Evolutionary conservation across 2,113 vertebrate species (phyloP).

Genomic region (Mola mola): DNA sequence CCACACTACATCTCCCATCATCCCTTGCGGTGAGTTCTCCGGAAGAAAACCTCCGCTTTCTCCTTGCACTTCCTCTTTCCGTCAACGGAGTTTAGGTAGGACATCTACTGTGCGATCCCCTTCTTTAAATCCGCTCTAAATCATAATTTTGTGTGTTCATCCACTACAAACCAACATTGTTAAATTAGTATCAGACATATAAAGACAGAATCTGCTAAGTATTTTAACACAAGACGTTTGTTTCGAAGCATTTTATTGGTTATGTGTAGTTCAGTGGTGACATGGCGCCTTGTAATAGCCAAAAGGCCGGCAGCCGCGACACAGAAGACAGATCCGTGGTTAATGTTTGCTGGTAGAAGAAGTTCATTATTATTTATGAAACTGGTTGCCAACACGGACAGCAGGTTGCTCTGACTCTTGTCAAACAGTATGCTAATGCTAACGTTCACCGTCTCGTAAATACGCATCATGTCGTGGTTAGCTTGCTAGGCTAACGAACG

Average conservation of each 20-base stretch:
- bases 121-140: constrained; percentile 63
- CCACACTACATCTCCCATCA: constrained; percentile 64
- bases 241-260: background rate
- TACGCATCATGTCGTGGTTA: too few species aligned
- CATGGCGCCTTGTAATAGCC: constrained; percentile 49
- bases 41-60: constrained; percentile 77
- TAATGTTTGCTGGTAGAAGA: background rate
- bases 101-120: background rate
- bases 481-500: constrained; percentile 5
- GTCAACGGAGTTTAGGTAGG: constrained; percentile 83
- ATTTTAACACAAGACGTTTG: constrained; percentile 23
- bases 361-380: too few species aligned
- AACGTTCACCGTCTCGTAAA: too few species aligned
- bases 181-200: background rate
- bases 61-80: constrained; percentile 79
- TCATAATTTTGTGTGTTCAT: constrained; percentile 67
- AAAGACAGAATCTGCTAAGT: rapidly evolving
- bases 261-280: constrained; percentile 17
- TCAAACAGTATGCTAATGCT: background rate
- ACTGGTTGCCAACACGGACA: too few species aligned
- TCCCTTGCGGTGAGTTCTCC: constrained; percentile 51
- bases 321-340: rapidly evolving
- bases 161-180: constrained; percentile 7
- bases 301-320: constrained; percentile 22
- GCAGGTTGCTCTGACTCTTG: background rate